Conservation (phyloP, 2,797 vertebrate species). For the Poeciliopsis gracilis region DNA sequence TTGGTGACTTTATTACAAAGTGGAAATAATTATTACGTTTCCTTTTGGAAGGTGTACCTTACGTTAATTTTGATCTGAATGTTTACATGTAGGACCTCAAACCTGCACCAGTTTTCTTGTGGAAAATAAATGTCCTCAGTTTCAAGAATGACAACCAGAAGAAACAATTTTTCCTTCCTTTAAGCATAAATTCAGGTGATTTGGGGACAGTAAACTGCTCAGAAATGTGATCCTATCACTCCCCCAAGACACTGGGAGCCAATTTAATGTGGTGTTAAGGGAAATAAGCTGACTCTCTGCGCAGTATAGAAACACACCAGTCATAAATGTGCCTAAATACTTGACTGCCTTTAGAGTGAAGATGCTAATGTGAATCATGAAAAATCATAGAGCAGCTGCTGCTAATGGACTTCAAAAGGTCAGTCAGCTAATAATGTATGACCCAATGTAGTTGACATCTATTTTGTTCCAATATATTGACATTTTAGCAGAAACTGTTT, state of each 20-base stretch:
- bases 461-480: slow-evolving; percentile 25
- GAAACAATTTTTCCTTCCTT: slow-evolving; percentile 14
- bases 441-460: slow-evolving; percentile 26
- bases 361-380: slow-evolving; percentile 30
- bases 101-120: slow-evolving; percentile 7
- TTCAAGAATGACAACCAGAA: slow-evolving; percentile 21
- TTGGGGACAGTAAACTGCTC: slow-evolving; percentile 26
- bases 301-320: neutral
- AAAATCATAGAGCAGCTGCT: slow-evolving; percentile 32
- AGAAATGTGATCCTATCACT: slow-evolving; percentile 29
- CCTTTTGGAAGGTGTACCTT: neutral
- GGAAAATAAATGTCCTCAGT: slow-evolving; percentile 27
- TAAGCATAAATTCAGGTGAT: slow-evolving; percentile 28
- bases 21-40: neutral
- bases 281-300: slow-evolving; percentile 9
- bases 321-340: slow-evolving; percentile 15
- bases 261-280: slow-evolving; percentile 12
- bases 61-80: neutral
- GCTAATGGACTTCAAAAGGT: slow-evolving; percentile 44
- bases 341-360: slow-evolving; percentile 33
- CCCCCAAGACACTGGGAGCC: slow-evolving; percentile 13
- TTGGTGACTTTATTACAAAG: neutral
- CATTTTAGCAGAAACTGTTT: slow-evolving; percentile 26
- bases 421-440: slow-evolving; percentile 34
- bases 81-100: neutral